Conservation (phyloP, 2,888 invertebrate species). For the Eubasilissa splendida region DNA sequence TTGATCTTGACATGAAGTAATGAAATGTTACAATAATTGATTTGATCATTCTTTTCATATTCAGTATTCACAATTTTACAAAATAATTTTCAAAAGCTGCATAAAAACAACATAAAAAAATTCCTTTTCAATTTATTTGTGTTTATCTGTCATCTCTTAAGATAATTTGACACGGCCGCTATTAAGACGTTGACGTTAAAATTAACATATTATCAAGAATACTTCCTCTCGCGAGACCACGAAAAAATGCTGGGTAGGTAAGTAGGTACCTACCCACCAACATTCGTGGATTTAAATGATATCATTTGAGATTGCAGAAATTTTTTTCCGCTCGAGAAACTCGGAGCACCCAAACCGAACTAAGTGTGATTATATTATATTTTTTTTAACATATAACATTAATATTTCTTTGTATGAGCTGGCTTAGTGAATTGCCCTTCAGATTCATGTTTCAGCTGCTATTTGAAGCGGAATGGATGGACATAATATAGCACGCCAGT, state of each 20-base stretch:
- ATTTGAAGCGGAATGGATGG: conserved; percentile 36
- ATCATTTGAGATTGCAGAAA: neutral
- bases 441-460: conserved; percentile 24
- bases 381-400: conserved; percentile 12
- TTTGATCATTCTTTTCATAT: no score
- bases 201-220: conserved; percentile 23
- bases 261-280: no score
- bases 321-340: conserved; percentile 1
- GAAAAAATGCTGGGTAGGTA: neutral
- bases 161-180: neutral
- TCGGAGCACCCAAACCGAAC: neutral
- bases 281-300: neutral
- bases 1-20: no score
- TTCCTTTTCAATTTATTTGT: conserved; percentile 14
- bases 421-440: conserved; percentile 18
- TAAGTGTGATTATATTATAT: conserved; percentile 11
- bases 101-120: conserved; percentile 4
- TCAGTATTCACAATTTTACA: no score
- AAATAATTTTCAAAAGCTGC: no score
- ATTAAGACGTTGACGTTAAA: conserved; percentile 2
- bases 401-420: neutral
- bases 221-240: conserved; percentile 13
- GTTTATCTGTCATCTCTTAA: conserved; percentile 7
- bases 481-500: neutral
- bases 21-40: no score